Conservation (phyloP, 2,113 vertebrate species). For the Vulpes lagopus region DNA sequence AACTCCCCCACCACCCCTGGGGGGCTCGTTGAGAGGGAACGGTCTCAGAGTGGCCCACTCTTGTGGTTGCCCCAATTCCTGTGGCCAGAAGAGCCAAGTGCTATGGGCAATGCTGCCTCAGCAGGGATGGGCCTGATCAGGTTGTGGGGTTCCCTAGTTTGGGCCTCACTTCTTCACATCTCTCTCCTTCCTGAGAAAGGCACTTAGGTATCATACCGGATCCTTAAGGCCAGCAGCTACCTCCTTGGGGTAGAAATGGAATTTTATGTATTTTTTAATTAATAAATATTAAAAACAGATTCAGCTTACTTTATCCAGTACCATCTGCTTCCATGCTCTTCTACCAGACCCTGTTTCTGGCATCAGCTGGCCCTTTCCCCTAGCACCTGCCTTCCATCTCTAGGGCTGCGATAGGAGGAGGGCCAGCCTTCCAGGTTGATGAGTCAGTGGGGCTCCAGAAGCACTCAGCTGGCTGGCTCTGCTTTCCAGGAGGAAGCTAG, state of each 20-base stretch:
- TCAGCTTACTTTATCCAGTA: background rate
- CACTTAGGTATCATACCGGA: background rate
- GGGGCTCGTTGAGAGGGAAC: background rate
- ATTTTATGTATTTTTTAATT: conserved; percentile 73
- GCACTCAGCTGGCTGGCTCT: background rate
- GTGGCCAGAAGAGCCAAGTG: conserved; percentile 7
- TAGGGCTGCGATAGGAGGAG: background rate
- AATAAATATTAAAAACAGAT: conserved; percentile 74
- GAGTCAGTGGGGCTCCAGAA: background rate
- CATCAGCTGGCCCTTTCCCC: background rate
- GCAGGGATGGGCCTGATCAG: background rate
- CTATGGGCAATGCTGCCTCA: background rate
- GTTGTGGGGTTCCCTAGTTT: conserved; percentile 18
- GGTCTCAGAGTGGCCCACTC: background rate
- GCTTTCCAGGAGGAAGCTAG: conserved; percentile 62
- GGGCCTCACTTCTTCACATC: background rate
- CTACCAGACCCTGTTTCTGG: background rate
- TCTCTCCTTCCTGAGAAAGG: background rate
- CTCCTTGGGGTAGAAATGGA: conserved; percentile 38
- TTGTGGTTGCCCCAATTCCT: background rate
- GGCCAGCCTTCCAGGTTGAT: background rate
- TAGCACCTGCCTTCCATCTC: background rate
- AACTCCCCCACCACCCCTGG: background rate
- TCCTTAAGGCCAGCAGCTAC: conserved; percentile 39
- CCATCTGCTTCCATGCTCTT: background rate